A percentile compares a stretch with the other conserved stretches of the same genome.
Evolutionary conservation across 2,113 vertebrate genomes (phyloP).

Genomic region (Epinephelus lanceolatus): DNA sequence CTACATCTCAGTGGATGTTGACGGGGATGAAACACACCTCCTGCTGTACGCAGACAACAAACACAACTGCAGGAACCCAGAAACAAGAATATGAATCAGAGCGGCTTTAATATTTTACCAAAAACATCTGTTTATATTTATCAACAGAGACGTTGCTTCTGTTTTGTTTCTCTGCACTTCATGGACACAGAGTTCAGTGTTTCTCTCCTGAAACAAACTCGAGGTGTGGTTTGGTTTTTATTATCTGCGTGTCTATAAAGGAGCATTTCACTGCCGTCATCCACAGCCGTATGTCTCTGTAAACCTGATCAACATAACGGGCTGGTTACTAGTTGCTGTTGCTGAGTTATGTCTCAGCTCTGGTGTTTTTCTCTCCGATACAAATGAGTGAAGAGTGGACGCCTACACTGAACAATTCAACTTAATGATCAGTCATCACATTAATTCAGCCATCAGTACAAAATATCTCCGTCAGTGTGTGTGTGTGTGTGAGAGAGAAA

Average conservation of each 20-base stretch:
- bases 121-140: not conserved
- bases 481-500: not conserved
- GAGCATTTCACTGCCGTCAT: not conserved
- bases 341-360: not conserved
- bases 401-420: not conserved
- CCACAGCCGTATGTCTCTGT: too few relatives aligned
- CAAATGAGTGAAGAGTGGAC: not conserved
- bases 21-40: not conserved
- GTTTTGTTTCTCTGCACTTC: not conserved
- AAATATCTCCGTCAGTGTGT: not conserved
- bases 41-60: not conserved
- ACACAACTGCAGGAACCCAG: not conserved
- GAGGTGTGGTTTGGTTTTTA: not conserved
- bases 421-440: slow-evolving; percentile 5
- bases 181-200: not conserved
- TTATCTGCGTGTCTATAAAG: not conserved
- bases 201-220: not conserved
- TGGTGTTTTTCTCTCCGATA: not conserved
- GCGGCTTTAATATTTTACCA: not conserved
- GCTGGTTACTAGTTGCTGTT: not conserved
- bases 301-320: not conserved
- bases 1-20: not conserved
- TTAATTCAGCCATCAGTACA: slow-evolving; percentile 9
- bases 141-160: not conserved
- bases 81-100: not conserved